These are phyloP conservation scores for Brachystomella parvula DNA, from an alignment of 1,140 invertebrate species.

Conservation along the genomic window DNA sequence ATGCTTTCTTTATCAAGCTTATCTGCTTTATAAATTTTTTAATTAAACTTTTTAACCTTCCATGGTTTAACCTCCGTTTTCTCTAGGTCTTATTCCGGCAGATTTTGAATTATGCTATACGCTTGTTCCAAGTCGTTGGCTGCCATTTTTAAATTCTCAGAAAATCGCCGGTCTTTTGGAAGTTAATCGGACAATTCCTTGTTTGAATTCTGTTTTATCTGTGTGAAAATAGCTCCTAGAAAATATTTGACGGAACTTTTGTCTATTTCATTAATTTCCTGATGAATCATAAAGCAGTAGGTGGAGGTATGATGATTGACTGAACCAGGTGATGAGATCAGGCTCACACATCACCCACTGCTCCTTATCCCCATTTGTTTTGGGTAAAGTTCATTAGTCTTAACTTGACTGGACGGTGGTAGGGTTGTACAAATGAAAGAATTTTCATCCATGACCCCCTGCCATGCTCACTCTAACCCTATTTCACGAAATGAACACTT, in stretches of 20 bases:
- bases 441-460: background rate
- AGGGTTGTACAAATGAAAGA: background rate
- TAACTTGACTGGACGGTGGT: background rate
- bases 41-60: background rate
- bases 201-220: no score
- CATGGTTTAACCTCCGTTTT: background rate
- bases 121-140: background rate
- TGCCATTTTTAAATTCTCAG: background rate
- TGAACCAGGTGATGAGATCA: conserved; percentile 2
- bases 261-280: background rate
- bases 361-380: background rate
- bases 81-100: background rate
- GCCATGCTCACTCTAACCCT: background rate
- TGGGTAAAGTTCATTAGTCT: conserved; percentile 2
- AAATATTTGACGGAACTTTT: background rate
- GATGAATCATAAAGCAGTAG: background rate
- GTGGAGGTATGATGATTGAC: background rate
- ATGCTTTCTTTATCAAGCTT: no score
- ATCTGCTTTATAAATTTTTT: no score
- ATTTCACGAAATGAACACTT: no score
- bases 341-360: background rate
- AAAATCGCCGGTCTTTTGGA: background rate
- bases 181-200: background rate
- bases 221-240: no score
- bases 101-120: background rate